Evolutionary conservation across 2,113 vertebrate genomes (phyloP).

Genomic region (Plotosus lineatus): DNA sequence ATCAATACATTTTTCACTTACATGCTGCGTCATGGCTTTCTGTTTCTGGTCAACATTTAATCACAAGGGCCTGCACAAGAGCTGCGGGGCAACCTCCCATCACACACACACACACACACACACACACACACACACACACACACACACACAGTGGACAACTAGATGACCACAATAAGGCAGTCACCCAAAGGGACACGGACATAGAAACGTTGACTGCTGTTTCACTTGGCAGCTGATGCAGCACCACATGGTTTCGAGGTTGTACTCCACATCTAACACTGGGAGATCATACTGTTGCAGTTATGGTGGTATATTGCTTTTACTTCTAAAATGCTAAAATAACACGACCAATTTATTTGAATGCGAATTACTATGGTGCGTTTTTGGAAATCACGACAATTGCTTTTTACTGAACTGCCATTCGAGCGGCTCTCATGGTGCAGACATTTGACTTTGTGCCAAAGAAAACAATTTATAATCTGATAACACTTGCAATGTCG

Average conservation of each 20-base stretch:
- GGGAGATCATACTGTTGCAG: constrained; percentile 3
- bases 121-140: not conserved
- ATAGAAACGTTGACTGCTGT: constrained; percentile 11
- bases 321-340: constrained; percentile 30
- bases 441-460: not conserved
- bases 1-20: not conserved
- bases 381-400: not conserved
- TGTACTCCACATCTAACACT: constrained; percentile 13
- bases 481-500: not conserved
- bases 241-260: not conserved
- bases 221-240: constrained; percentile 40
- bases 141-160: not conserved
- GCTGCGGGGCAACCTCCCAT: no score
- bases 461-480: not conserved
- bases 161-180: constrained; percentile 6
- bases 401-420: no score
- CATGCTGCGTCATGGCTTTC: not conserved
- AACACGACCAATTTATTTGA: not conserved
- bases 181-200: constrained; percentile 12
- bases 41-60: not conserved
- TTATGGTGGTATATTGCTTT: constrained; percentile 10
- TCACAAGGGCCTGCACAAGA: constrained; percentile 14
- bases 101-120: constrained; percentile 12
- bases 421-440: not conserved
- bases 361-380: constrained; percentile 21